Base-by-base conservation (phyloP, 2,888 invertebrate genomes). In the Ophioninae sp. region DNA sequence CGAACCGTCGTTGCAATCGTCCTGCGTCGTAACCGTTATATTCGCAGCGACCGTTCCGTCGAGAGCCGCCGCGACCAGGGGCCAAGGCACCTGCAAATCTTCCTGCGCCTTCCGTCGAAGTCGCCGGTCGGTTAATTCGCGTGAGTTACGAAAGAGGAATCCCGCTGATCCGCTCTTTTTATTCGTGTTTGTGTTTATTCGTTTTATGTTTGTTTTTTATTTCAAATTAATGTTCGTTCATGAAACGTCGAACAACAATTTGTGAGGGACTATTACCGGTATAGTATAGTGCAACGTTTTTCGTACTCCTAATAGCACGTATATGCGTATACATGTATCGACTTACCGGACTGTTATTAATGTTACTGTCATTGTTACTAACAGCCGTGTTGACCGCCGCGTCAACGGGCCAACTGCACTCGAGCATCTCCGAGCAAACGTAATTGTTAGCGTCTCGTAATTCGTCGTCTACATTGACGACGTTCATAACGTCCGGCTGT, bases 361-460 rank as follows among this genome's bases (percentile, higher is more conserved):
- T 78, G 73, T 81, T 76, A 44, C 76, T 88, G 65, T 86, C 88
- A 87, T 77, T 88, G 84, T 88, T 90, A 75, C 85, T 86, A 82
- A 92, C 92, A 84, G 87, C 90, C 89, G 88, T 92, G 90, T 90
- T 92, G 87, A 86, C 92, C 87, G 90, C 88, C 6, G 87, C 86
- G 17, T 87, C 87, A 10, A 90, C 91, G 17, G 90, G 88, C 92
- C 92, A 93, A 73, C 89, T 91, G 80, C 92, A 91, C 73, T 92
- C 92, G 62, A 92, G 84, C 92, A 92, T 92, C 86, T 92, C 92
- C 0, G 91, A 91, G 87, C 96, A 93, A 79, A 96, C 96, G 89
- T 96, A 96, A 89, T 96, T 96, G 90, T 96, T 96, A n/a, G 96
- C 96, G 93, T 96, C 96, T 81, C 96, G 95, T 87, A 96, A 96